These are phyloP conservation scores for Andrena fulva DNA, from an alignment of 2,888 invertebrate genomes.

Conservation along the genomic window DNA sequence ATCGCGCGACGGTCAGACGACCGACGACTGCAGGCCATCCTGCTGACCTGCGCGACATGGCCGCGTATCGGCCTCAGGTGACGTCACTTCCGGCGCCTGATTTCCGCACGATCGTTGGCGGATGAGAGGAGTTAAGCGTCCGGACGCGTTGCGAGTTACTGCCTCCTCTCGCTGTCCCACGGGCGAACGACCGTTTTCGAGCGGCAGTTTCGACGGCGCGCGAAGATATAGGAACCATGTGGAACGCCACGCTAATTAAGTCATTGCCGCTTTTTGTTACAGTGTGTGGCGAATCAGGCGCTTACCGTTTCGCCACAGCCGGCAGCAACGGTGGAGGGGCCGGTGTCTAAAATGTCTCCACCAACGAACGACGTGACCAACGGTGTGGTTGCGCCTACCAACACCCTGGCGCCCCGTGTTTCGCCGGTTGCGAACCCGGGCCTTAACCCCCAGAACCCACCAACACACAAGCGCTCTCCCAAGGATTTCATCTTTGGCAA, in stretches of 20 bases:
- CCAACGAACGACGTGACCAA: constrained; percentile 87
- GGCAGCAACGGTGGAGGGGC: constrained; percentile 84
- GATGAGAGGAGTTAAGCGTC: constrained; percentile 72
- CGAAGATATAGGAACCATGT: neutral
- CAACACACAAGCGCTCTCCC: constrained; percentile 89
- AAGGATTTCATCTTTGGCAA: constrained; percentile 98
- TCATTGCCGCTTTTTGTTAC: constrained; percentile 70
- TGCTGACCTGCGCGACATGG: constrained; percentile 55
- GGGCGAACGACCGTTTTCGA: constrained; percentile 14
- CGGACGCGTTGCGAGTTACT: constrained; percentile 67
- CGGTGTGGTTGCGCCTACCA: constrained; percentile 86
- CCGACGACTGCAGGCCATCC: constrained; percentile 29
- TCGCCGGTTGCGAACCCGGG: constrained; percentile 85
- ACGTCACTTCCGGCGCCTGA: constrained; percentile 75
- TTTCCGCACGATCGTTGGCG: constrained; percentile 74
- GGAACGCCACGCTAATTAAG: constrained; percentile 19
- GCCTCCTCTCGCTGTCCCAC: constrained; percentile 27
- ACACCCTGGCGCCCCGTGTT: constrained; percentile 86
- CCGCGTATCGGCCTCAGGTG: constrained; percentile 66
- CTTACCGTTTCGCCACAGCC: constrained; percentile 84
- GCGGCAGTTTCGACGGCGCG: neutral
- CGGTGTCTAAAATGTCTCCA: constrained; percentile 84
- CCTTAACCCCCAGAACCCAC: constrained; percentile 81
- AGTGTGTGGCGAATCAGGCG: constrained; percentile 84
- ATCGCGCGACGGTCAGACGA: constrained; percentile 5